Conservation (phyloP, 2,797 vertebrate genomes). For the Hypotaenidia philippensis region DNA sequence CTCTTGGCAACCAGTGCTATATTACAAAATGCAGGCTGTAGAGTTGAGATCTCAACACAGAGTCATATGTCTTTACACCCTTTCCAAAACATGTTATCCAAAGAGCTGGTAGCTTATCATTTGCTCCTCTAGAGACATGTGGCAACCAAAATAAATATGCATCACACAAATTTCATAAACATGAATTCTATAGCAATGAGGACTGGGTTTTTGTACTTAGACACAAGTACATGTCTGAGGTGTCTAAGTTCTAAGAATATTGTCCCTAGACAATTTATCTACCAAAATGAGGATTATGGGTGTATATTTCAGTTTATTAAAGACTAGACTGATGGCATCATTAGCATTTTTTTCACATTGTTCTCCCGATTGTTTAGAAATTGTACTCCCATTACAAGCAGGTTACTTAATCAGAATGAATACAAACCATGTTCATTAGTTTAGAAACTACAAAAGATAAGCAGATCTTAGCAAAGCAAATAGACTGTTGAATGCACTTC, state of each 20-base stretch:
- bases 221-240: background rate
- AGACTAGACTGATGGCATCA: background rate
- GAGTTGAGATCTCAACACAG: background rate
- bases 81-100: background rate
- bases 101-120: background rate
- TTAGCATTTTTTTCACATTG: background rate
- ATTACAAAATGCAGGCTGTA: background rate
- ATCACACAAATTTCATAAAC: background rate
- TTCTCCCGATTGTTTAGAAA: background rate
- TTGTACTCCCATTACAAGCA: background rate
- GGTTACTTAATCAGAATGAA: background rate
- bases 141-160: background rate
- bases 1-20: background rate
- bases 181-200: background rate
- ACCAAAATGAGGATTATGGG: background rate
- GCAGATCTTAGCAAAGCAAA: background rate
- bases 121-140: background rate
- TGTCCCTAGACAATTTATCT: background rate
- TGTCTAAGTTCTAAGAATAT: no score
- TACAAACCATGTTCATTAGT: background rate
- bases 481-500: background rate
- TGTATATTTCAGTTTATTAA: background rate
- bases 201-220: background rate
- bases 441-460: background rate
- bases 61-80: rapidly evolving